Percentiles rank a stretch among this genome's conserved stretches.
phyloP scores from a whole-genome alignment of 1,140 invertebrate genomes.

The Trissolcus basalis region DNA sequence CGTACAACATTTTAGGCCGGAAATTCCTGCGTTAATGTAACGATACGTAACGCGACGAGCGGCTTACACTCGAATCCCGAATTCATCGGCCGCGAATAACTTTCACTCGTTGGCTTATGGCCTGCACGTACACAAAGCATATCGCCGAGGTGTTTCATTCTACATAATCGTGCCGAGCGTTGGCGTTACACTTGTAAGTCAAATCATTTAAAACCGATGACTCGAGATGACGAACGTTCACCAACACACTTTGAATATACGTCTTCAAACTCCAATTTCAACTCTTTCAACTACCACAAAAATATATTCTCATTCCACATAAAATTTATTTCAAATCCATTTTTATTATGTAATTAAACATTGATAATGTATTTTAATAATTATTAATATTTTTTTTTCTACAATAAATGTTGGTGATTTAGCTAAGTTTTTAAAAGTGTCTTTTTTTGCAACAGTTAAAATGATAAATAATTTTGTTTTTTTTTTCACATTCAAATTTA shows the following conservation, averaged over 20 bases:
- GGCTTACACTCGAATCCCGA: constrained; percentile 56
- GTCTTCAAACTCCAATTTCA: too few species aligned
- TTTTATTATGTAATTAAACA: too few species aligned
- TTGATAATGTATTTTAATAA: too few species aligned
- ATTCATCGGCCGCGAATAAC: constrained; percentile 62
- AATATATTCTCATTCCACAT: too few species aligned
- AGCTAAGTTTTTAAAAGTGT: too few species aligned
- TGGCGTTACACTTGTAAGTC: constrained; percentile 6
- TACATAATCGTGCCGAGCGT: constrained; percentile 19
- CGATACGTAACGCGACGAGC: constrained; percentile 1
- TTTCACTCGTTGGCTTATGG: constrained; percentile 59
- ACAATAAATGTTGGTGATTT: too few species aligned
- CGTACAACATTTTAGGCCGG: constrained; percentile 38
- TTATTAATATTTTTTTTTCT: too few species aligned
- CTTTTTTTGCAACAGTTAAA: too few species aligned
- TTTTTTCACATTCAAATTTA: too few species aligned
- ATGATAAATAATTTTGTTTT: too few species aligned
- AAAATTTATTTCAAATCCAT: neutral
- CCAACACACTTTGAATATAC: too few species aligned
- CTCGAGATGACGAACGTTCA: neutral
- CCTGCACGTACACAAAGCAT: constrained; percentile 11
- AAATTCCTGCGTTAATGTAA: constrained; percentile 39
- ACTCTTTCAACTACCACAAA: too few species aligned
- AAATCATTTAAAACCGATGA: neutral
- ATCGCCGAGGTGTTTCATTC: constrained; percentile 7